These are phyloP conservation scores for Thaumetopoea pityocampa DNA, from an alignment of 1,140 invertebrate genomes.

Conservation along the genomic window DNA sequence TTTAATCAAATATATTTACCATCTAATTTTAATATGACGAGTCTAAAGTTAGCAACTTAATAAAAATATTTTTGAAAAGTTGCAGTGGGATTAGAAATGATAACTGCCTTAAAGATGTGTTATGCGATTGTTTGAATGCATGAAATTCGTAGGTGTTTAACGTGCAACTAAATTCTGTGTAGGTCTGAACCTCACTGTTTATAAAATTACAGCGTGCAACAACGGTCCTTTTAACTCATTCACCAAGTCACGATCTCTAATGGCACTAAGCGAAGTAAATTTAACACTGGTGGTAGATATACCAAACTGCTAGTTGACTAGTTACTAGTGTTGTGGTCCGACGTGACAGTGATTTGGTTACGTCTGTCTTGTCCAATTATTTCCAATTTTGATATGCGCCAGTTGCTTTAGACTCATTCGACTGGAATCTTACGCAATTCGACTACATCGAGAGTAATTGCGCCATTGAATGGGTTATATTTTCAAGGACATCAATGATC, in stretches of 20 bases:
- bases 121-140: too few relatives aligned
- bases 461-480: background rate
- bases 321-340: background rate
- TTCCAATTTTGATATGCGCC: slow-evolving; percentile 11
- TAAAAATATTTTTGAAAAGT: too few relatives aligned
- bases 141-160: too few relatives aligned
- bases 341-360: slow-evolving; percentile 16
- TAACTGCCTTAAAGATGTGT: too few relatives aligned
- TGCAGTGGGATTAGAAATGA: too few relatives aligned
- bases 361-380: slow-evolving; percentile 18
- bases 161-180: too few relatives aligned
- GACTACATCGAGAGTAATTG: background rate
- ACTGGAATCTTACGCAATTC: slow-evolving; percentile 7
- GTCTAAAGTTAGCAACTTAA: too few relatives aligned
- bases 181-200: slow-evolving; percentile 1
- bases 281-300: slow-evolving; percentile 1
- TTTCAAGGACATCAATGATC: slow-evolving; percentile 1
- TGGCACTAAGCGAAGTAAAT: slow-evolving; percentile 1
- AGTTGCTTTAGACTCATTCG: slow-evolving; percentile 5
- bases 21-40: too few relatives aligned
- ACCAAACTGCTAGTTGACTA: background rate
- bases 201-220: slow-evolving; percentile 6
- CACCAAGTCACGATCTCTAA: slow-evolving; percentile 1
- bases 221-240: background rate
- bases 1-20: too few relatives aligned